Base-by-base conservation (phyloP, 2,113 vertebrate genomes). In the Brachypodius melanocephalos region DNA sequence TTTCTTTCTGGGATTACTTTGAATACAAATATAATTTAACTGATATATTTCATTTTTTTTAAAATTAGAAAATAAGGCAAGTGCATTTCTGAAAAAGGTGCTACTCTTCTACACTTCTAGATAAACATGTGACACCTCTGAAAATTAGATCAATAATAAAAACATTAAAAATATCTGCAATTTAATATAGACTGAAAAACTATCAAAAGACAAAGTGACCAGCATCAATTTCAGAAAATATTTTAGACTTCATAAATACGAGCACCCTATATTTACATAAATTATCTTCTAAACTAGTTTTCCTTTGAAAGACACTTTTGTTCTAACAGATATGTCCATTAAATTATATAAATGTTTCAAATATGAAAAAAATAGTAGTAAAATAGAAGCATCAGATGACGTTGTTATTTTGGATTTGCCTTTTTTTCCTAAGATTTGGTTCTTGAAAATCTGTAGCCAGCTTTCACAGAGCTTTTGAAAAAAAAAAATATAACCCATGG, bases 31-130 rank as follows among this genome's bases (percentile, higher is more conserved):
- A 98, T 96, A 97, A 96, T 95, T 98, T 98, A 97, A 96, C 89
- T 94, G 93, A 96, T 96, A 95, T 93, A 96, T 84, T 89, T 94
- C 69, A 92, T 78, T 90, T 45, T 90, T 48, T 74, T 88, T 80
- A 71, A 97, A 95, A 97, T 94, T 98, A 97, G 94, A 98, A 98
- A 98, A 97, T 97, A 98, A 98, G 97, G 97, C 96, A 98, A 97
- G 94, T 98, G 97, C 95, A 96, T 83, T 94, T 96, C 79, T 95
- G 90, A 95, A 97, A 97, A 97, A 98, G 97, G 93, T 97, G 94
- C 96, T 95, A 95, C 57, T 95, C 67, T 84, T 93, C 90, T 97
- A 95, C 88, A 83, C 89, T 96, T 95, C 92, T 92, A 97, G 93
- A 93, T 95, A 97, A 96, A 94, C 88, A 95, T 84, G 91, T 91